A percentile compares a stretch with the other conserved stretches of the same genome.
Conservation (phyloP, 2,888 invertebrate genomes). For the Platerodrilus igneus region DNA sequence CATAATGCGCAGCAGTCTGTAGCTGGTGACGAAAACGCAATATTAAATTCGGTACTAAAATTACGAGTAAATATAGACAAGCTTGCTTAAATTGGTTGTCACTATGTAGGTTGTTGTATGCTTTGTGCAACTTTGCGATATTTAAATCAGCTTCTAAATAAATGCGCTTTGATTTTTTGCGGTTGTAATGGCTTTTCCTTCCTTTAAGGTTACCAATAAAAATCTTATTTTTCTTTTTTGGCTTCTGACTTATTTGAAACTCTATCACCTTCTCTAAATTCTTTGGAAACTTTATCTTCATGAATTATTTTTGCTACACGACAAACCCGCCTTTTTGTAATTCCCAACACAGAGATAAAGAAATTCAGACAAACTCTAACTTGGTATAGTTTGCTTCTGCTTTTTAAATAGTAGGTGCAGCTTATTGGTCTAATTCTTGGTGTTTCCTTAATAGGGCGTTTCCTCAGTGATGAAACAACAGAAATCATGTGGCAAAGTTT, state of each 20-base stretch:
- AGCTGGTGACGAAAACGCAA: constrained; percentile 15
- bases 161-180: constrained; percentile 9
- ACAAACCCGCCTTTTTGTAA: constrained; percentile 8
- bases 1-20: constrained; percentile 27
- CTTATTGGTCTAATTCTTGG: neutral
- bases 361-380: constrained; percentile 3
- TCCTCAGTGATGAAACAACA: neutral
- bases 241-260: constrained; percentile 3
- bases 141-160: constrained; percentile 6
- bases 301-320: neutral
- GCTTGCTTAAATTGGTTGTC: constrained; percentile 13
- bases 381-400: neutral
- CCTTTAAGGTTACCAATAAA: constrained; percentile 10
- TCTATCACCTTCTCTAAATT: constrained; percentile 6
- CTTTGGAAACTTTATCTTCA: constrained; percentile 5
- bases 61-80: constrained; percentile 22
- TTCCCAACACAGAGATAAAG: neutral
- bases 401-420: neutral
- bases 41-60: constrained; percentile 12
- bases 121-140: constrained; percentile 12
- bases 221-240: constrained; percentile 4
- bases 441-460: neutral
- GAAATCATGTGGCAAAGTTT: constrained; percentile 6
- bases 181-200: constrained; percentile 14
- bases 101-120: constrained; percentile 9